Base-by-base conservation (phyloP, 2,888 invertebrate species). In the Luffia ferchaultella region DNA sequence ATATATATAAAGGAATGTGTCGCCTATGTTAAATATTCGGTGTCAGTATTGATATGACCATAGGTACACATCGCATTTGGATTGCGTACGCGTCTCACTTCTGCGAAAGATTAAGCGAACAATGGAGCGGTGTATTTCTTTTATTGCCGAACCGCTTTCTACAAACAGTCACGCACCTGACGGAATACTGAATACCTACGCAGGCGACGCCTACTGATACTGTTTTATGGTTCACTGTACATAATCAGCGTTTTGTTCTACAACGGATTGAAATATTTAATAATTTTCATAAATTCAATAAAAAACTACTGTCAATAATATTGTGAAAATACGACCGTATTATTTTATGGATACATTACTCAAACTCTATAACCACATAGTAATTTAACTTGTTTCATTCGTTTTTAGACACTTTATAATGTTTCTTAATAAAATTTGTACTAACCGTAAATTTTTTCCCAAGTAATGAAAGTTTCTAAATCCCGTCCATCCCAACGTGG, bases 61-160 rank as follows among this genome's bases (percentile, higher is more conserved):
- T n/a, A n/a, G n/a, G n/a, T 30, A 12, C 30, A 30, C 30, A 30
- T 30, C 30, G 43, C 19, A 49, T 43, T 43, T 30, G 65, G 68
- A 70, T 70, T 72, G 71, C 70, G 76, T 76, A 73, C 70, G 68
- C 70, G 68, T 43, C n/a, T 60, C 59, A 66, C 64, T 82, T 82
- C 82, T 75, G 71, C 72, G 82, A 82, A 83, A 76, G 75, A 80
- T 79, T 75, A 78, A 46, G 71, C 68, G 73, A 72, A 79, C 80
- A 80, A 79, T 73, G 64, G 71, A 65, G 65, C 69, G 69, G 45
- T 69, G 63, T 66, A 68, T 67, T 67, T 72, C 64, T 60, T 65
- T 54, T 79, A 78, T 79, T 77, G 73, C 78, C 73, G 78, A 82
- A 79, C 74, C 68, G 80, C 82, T 83, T 83, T 83, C 83, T 82